A percentile compares a stretch with the other conserved stretches of the same genome.
Conservation (phyloP, 2,797 vertebrate species). For the Hypotaenidia philippensis region DNA sequence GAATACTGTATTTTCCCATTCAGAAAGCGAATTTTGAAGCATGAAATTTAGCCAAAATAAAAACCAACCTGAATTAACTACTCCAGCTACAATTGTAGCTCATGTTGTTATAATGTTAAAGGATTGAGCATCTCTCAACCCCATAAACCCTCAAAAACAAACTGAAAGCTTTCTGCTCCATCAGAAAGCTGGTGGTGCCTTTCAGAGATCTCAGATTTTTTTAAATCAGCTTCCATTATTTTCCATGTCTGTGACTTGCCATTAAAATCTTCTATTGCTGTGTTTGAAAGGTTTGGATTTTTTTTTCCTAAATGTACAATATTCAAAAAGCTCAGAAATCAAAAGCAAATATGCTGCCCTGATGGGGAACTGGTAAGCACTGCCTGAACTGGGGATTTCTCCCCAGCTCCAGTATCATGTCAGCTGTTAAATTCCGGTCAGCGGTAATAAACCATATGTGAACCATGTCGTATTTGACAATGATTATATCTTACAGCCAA, state of each 20-base stretch:
- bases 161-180: rapidly evolving
- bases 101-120: not conserved
- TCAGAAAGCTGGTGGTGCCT: not conserved
- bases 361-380: not conserved
- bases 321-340: not conserved
- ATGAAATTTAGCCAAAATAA: not conserved
- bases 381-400: not conserved
- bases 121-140: not conserved
- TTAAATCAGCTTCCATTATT: too few species aligned
- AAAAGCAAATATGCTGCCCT: not conserved
- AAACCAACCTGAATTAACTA: not conserved
- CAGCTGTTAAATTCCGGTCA: not conserved
- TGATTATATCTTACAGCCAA: not conserved
- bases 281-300: rapidly evolving
- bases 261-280: not conserved
- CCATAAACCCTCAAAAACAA: not conserved
- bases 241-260: not conserved
- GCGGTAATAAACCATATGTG: not conserved
- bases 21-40: not conserved
- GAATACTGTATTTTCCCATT: not conserved
- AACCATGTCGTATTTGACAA: not conserved
- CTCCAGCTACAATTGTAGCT: not conserved
- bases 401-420: not conserved
- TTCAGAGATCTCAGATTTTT: not conserved
- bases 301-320: not conserved